Percentiles rank a stretch among this genome's conserved stretches.
Evolutionary conservation across 2,888 invertebrate species (phyloP).

Genomic region (Tetragnatha montana): DNA sequence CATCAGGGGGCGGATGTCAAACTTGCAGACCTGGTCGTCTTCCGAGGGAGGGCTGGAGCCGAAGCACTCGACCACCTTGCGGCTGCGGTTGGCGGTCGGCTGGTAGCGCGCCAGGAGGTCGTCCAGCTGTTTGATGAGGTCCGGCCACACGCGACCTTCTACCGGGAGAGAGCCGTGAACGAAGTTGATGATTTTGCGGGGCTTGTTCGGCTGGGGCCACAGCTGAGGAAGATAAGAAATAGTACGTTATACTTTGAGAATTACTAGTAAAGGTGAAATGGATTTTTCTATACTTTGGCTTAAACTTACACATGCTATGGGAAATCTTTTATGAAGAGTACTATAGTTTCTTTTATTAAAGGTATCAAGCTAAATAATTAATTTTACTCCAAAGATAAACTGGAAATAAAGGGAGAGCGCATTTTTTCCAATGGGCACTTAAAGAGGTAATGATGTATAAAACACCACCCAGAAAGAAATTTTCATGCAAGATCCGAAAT

Average conservation of each 20-base stretch:
- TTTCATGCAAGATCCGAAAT: no score
- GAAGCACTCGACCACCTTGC: slow-evolving; percentile 62
- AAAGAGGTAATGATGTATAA: no score
- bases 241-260: neutral
- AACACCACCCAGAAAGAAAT: no score
- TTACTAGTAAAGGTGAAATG: neutral
- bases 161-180: slow-evolving; percentile 70
- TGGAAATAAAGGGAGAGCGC: no score
- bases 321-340: no score
- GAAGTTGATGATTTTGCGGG: slow-evolving; percentile 69
- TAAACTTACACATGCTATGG: no score
- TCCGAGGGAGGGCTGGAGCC: slow-evolving; percentile 15
- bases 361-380: no score
- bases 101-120: slow-evolving; percentile 63
- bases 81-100: slow-evolving; percentile 32
- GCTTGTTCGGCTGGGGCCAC: slow-evolving; percentile 71
- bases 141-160: slow-evolving; percentile 71
- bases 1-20: slow-evolving; percentile 66
- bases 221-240: slow-evolving; percentile 30
- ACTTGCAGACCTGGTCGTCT: slow-evolving; percentile 67
- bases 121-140: slow-evolving; percentile 70
- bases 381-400: no score
- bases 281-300: no score
- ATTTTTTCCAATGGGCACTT: no score
- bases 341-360: no score